Base-by-base conservation (phyloP, 1,140 invertebrate species). In the Microvelia longipes region DNA sequence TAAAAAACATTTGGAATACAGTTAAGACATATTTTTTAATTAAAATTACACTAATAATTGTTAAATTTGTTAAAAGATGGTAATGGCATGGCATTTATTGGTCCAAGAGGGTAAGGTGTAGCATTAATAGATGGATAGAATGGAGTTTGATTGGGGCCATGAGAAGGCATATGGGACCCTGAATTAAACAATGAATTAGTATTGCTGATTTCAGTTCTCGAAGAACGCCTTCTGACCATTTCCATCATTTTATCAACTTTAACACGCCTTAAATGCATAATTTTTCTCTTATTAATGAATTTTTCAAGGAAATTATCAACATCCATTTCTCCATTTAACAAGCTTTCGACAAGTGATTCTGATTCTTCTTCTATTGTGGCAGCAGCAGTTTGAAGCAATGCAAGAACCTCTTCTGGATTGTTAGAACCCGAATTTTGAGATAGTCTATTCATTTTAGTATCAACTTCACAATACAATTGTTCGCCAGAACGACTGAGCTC, bases 321-420 rank as follows among this genome's bases (percentile, higher is more conserved):
- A 27, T 75, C 74, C n/a, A 71, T 71, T 15, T 74, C 75, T 15
- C 75, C 75, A 35, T 73, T 72, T 11, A 76, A 29, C 64, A 75
- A 75, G 61, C 73, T 71, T 70, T 73, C 70, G 13, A 74, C 72
- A 28, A 75, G 67, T 68, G 86, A 85, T 78, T 96, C 93, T 28
- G 91, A 91, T 78, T 91, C 85, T 80, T 95, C 92, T 80, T 96
- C 93, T 66, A 88, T 87, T 83, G 93, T 88, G 68, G 91, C 88
- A 66, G 91, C 88, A 19, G 90, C 87, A 50, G 91, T 87, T 84
- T 94, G 90, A 19, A 95, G 80, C 30, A 95, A 77, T 0, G 92
- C 92, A 70, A 93, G 79, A 14, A 90, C 88, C 28, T 89, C 90
- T 74, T 95, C 92, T 67, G 89, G 50, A 69, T 69, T 73, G 66